Base-by-base conservation (phyloP, 2,888 invertebrate species). In the Nomada hirtipes region DNA sequence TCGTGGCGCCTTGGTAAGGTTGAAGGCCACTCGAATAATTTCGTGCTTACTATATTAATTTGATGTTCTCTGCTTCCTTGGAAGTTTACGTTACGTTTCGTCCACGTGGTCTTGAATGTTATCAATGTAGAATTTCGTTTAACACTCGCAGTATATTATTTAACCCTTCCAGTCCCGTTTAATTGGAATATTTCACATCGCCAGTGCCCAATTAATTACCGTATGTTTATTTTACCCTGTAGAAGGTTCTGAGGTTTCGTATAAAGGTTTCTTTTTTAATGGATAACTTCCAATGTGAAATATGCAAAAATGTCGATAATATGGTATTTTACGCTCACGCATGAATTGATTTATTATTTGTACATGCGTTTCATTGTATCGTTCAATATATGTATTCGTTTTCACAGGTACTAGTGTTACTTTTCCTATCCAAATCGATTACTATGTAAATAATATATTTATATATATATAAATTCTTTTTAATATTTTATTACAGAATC, bases 21-120 rank as follows among this genome's bases (percentile, higher is more conserved):
- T n/a, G 52, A 65, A 64, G 59, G 50, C 64, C 53, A 52, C n/a
- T 76, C 57, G 69, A 36, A 60, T 36, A 44, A 64, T 47, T 65
- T 13, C 42, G 1, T 23, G 15, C 4, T 20, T 10, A 18, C 26
- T 18, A 15, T 44, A 18, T 18, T 69, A 18, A 1, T 23, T 52
- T 26, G 4, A 2, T 26, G 23, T n/a, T 15, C 2, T 23, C 2
- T 7, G 20, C 4, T 53, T 70, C 47, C 47, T 42, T 15, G 15
- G 36, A 36, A 7, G 36, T 7, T 36, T 4, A 4, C 36, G 36
- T 36, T 36, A 1, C 36, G 36, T 36, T 36, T 36, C 36, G 36
- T 36, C 36, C 9, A 9, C 47, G 26, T 20, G 42, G 2, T 55
- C 42, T 20, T 20, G 15, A 50, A 64, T 53, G 15, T 42, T 55